These are phyloP conservation scores for Lutraria lutraria DNA, from an alignment of 2,888 invertebrate species.

Conservation along the genomic window DNA sequence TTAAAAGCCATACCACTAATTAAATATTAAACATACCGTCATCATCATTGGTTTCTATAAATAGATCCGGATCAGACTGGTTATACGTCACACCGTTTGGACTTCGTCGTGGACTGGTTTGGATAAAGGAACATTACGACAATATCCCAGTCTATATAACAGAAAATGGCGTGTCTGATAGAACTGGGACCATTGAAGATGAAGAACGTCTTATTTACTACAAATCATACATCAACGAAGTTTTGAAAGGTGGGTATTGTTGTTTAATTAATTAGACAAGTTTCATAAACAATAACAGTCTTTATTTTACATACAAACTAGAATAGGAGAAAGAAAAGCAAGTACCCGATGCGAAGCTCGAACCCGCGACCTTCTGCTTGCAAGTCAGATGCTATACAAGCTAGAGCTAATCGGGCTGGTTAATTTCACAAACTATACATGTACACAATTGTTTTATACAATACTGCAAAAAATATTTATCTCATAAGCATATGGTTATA, in stretches of 20 bases:
- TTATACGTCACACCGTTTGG: conserved; percentile 76
- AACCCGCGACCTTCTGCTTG: too few species aligned
- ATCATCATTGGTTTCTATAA: not conserved
- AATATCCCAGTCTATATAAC: conserved; percentile 68
- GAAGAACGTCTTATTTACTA: conserved; percentile 71
- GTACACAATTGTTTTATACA: too few species aligned
- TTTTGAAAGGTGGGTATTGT: conserved; percentile 77
- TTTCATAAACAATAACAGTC: too few species aligned
- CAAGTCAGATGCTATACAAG: too few species aligned
- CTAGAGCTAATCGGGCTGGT: too few species aligned
- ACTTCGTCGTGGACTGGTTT: conserved; percentile 46
- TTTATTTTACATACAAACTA: too few species aligned
- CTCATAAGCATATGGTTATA: too few species aligned
- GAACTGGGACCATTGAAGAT: conserved; percentile 70
- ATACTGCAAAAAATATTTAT: too few species aligned
- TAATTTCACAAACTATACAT: too few species aligned
- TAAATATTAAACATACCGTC: not conserved
- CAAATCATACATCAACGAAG: conserved; percentile 76
- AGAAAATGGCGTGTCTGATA: conserved; percentile 77
- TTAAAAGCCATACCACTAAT: not conserved
- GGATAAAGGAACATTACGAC: conserved; percentile 63
- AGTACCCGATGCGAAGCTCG: too few species aligned
- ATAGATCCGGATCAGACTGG: conserved; percentile 78
- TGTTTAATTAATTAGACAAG: not conserved
- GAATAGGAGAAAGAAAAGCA: too few species aligned